Conservation (phyloP, 1,140 invertebrate genomes). For the Delia radicum region DNA sequence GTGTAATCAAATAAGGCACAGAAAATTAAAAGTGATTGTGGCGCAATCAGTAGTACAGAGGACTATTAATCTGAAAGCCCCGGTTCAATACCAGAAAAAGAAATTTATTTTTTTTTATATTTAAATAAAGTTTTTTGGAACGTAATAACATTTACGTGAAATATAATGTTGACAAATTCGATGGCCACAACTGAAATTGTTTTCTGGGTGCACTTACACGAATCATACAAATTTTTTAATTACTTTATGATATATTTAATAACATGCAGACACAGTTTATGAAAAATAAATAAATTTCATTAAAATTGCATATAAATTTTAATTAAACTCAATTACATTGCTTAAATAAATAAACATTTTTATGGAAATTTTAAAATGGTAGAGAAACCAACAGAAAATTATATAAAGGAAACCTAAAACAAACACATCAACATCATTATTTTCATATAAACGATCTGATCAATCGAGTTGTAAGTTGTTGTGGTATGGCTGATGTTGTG, state of each 20-base stretch:
- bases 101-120: no score
- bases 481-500: neutral
- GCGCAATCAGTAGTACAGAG: no score
- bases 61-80: no score
- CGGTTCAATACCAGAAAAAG: no score
- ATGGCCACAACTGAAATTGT: no score
- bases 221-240: no score
- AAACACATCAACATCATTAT: slow-evolving; percentile 3
- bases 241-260: neutral
- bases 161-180: no score
- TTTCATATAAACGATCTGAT: slow-evolving; percentile 9
- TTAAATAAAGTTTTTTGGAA: no score
- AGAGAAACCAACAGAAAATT: neutral
- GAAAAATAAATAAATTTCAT: neutral
- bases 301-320: neutral
- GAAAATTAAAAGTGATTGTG: no score
- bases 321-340: slow-evolving; percentile 1
- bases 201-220: no score
- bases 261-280: neutral
- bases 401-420: neutral
- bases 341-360: slow-evolving; percentile 4
- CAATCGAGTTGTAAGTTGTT: neutral
- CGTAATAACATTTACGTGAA: no score
- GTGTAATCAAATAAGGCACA: no score
- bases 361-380: neutral